phyloP scores from a whole-genome alignment of 2,113 vertebrate genomes.

The Dunckerocampus dactyliophorus region DNA sequence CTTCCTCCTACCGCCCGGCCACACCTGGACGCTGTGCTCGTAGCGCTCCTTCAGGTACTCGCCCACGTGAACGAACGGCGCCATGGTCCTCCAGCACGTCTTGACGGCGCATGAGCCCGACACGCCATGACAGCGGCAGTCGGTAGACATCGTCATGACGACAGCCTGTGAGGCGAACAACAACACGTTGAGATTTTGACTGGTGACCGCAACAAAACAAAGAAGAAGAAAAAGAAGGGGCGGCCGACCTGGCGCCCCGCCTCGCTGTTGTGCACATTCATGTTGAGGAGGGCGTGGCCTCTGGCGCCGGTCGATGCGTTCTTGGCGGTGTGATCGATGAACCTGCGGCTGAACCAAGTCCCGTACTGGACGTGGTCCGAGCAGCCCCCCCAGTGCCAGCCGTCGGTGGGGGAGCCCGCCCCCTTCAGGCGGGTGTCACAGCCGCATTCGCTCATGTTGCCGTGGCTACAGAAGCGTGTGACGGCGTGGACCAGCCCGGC shows the following conservation, averaged over 20 bases:
- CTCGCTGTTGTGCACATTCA: slow-evolving; percentile 92
- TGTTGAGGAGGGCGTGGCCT: slow-evolving; percentile 63
- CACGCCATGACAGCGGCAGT: slow-evolving; percentile 94
- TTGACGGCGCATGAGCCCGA: slow-evolving; percentile 97
- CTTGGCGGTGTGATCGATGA: slow-evolving; percentile 74
- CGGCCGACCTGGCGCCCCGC: slow-evolving; percentile 84
- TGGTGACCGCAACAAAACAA: not conserved
- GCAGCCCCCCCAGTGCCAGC: slow-evolving; percentile 97
- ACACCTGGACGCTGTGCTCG: slow-evolving; percentile 86
- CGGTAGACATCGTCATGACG: slow-evolving; percentile 84
- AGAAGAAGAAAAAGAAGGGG: not conserved
- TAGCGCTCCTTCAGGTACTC: slow-evolving; percentile 88
- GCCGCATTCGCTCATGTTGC: slow-evolving; percentile 90
- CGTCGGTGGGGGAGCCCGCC: slow-evolving; percentile 71
- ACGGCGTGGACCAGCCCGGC: slow-evolving; percentile 88
- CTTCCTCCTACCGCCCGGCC: slow-evolving; percentile 78
- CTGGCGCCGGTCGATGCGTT: slow-evolving; percentile 64
- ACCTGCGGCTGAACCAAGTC: slow-evolving; percentile 89
- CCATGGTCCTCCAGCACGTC: slow-evolving; percentile 95
- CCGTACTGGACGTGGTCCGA: slow-evolving; percentile 90
- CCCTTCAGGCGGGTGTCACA: slow-evolving; percentile 79
- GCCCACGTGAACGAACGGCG: slow-evolving; percentile 86
- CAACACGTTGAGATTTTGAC: no score
- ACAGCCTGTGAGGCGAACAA: slow-evolving; percentile 73
- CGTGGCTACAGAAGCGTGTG: slow-evolving; percentile 88